phyloP scores from a whole-genome alignment of 2,113 vertebrate species.

The Istiophorus platypterus region DNA sequence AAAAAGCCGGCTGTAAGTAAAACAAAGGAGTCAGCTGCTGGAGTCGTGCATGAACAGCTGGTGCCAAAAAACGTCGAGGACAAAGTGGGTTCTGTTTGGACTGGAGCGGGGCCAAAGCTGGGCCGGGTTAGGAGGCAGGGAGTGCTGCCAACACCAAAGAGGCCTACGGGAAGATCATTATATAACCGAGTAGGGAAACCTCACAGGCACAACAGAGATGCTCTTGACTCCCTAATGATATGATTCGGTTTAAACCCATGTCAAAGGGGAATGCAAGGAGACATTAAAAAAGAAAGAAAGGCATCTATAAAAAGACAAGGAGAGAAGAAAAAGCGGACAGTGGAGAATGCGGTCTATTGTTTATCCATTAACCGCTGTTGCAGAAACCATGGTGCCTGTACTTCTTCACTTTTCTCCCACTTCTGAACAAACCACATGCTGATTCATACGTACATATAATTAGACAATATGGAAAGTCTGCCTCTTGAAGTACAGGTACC shows the following conservation, averaged over 20 bases:
- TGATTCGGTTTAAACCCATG: slow-evolving; percentile 73
- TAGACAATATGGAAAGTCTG: slow-evolving; percentile 40
- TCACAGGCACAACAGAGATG: slow-evolving; percentile 76
- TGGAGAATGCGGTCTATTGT: slow-evolving; percentile 67
- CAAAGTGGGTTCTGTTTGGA: slow-evolving; percentile 85
- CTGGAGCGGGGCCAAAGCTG: slow-evolving; percentile 78
- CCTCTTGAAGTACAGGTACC: slow-evolving; percentile 31
- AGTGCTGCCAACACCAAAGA: slow-evolving; percentile 69
- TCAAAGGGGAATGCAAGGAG: slow-evolving; percentile 68
- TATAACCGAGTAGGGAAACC: slow-evolving; percentile 80
- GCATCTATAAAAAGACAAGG: slow-evolving; percentile 73
- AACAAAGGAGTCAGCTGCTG: slow-evolving; percentile 87
- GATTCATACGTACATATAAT: slow-evolving; percentile 36
- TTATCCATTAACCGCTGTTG: slow-evolving; percentile 60
- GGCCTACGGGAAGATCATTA: slow-evolving; percentile 78
- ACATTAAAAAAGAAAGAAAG: slow-evolving; percentile 56
- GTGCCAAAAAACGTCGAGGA: slow-evolving; percentile 82
- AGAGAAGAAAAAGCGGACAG: slow-evolving; percentile 44
- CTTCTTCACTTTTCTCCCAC: slow-evolving; percentile 38
- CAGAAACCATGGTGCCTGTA: slow-evolving; percentile 37
- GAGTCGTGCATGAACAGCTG: slow-evolving; percentile 82
- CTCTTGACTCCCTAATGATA: slow-evolving; percentile 80
- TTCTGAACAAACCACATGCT: slow-evolving; percentile 44
- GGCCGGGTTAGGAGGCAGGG: slow-evolving; percentile 73
- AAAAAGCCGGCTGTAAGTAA: slow-evolving; percentile 66